Base-by-base conservation (phyloP, 2,113 vertebrate genomes). In the Chloropsis hardwickii region DNA sequence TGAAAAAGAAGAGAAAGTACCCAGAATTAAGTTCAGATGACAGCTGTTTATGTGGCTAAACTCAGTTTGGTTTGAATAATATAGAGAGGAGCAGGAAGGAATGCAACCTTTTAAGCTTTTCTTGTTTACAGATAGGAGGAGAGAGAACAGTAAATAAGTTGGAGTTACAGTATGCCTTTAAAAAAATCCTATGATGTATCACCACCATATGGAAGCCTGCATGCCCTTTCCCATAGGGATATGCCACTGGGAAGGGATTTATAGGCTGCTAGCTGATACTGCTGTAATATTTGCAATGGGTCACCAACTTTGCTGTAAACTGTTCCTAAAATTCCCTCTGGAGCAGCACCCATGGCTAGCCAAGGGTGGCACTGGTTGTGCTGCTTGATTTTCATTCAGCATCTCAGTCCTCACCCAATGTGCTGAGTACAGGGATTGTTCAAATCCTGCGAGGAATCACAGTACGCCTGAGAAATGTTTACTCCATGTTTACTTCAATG, bases 71-170 rank as follows among this genome's bases (percentile, higher is more conserved):
- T 69, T 95, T 93, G 82, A 93, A 87, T 83, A 94, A 90, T 62
- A 45, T 7, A 86, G 79, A 1, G 35, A 92, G 56, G 69, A 90
- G 85, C 69, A 92, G 67, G 76, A 95, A 94, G 56, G 94, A 96
- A 97, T 95, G 85, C 86, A 95, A 96, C 92, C 84, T 96, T 94
- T 96, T 86, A 90, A 92, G 88, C 79, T 94, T 76, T 80, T 77
- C 81, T 82, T 93, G 92, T 86, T 96, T 97, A 93, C 67, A 94
- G 84, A 97, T 70, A 91, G 0, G 3, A 90, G 77, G 47, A 69
- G 85, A 42, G 48, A 95, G 93, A 95, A 64, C 45, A 91, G 57
- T 90, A 93, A 93, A 95, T 91, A 90, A 94, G 72, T 39, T 37
- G 0, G 5, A 84, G 65, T 80, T 91, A 67, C 37, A 91, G 64